Percentiles rank a stretch among this genome's conserved stretches.
phyloP scores from a whole-genome alignment of 1,140 invertebrate species.

The Drosophila aff. region DNA sequence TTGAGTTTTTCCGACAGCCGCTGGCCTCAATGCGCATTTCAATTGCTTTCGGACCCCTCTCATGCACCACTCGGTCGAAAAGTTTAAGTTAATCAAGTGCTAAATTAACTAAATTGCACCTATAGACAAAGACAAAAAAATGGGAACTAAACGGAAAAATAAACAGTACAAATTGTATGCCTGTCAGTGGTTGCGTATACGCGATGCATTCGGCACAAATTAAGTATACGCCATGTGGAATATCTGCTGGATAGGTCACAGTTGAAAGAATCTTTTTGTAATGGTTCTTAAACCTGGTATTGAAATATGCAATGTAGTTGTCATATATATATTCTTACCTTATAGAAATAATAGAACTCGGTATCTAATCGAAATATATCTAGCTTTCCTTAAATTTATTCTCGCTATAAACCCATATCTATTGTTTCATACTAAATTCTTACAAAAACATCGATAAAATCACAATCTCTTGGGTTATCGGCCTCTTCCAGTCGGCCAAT shows the following conservation, averaged over 20 bases:
- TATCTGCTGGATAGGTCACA: not conserved
- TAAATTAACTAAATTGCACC: constrained; percentile 79
- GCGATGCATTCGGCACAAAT: constrained; percentile 50
- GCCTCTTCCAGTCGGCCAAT: constrained; percentile 7
- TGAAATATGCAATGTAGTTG: too few relatives aligned
- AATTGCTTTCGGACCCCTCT: constrained; percentile 58
- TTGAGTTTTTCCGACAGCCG: constrained; percentile 68
- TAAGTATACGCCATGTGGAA: constrained; percentile 19
- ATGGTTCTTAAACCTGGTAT: too few relatives aligned
- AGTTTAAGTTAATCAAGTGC: constrained; percentile 73
- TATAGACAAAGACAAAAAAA: constrained; percentile 19
- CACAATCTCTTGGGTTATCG: not conserved
- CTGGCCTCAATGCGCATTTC: constrained; percentile 75
- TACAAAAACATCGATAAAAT: not conserved
- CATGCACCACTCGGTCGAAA: constrained; percentile 33
- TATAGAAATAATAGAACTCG: too few relatives aligned
- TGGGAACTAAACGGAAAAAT: not conserved
- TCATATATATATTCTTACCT: too few relatives aligned
- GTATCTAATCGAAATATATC: too few relatives aligned
- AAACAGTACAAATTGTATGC: constrained; percentile 46
- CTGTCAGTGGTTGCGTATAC: constrained; percentile 40
- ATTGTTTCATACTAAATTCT: not conserved
- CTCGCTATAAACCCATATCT: too few relatives aligned
- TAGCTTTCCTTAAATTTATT: too few relatives aligned
- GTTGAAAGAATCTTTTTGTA: not conserved